Evolutionary conservation across 2,113 vertebrate species (phyloP), one percentile per base, ranked within the genome.

Genomic region (Dasyurus viverrinus): DNA sequence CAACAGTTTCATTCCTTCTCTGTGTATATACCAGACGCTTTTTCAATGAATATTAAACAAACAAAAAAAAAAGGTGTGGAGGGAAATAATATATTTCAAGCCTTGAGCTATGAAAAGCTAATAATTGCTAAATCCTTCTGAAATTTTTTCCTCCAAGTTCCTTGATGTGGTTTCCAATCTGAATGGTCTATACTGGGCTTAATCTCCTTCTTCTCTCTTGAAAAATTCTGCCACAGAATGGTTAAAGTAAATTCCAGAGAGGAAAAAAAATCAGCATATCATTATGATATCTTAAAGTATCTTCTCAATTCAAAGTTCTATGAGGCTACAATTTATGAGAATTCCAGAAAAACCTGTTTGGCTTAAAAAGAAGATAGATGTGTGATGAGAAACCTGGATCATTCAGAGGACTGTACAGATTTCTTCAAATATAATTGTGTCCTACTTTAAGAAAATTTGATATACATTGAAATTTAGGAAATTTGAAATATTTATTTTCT

Each of bases 251-350:
- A 96, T 23, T 54, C 7, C 36, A 90, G 42, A 94, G 16, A n/a
- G 4, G 95, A 47, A 94, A 92, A 47, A 94, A 91, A 92, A 42
- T 50, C 26, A 92, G 46, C 54, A 8, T 22, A 22, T 27, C 22
- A 54, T 94, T 89, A 94, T 95, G 90, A 93, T 26, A 53, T 91
- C 26, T 76, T 76, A 93, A 93, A 48, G 14, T 27, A 47, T 12
- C 24, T 46, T 92, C 48, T 24, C 26, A 90, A 47, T 14, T 94
- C 90, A 91, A 96, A 93, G 93, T 91, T 89, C 57, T 96, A 30
- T 90, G 90, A 91, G 92, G 57, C 47, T 89, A 96, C 93, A 54
- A 92, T 55, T 89, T 89, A 26, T 91, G 89, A 96, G 92, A 91
- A 90, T 30, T 90, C 52, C 36, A 93, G 30, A 47, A 93, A 52